phyloP scores from a whole-genome alignment of 2,797 vertebrate species.

The Pangasius mekongensis region DNA sequence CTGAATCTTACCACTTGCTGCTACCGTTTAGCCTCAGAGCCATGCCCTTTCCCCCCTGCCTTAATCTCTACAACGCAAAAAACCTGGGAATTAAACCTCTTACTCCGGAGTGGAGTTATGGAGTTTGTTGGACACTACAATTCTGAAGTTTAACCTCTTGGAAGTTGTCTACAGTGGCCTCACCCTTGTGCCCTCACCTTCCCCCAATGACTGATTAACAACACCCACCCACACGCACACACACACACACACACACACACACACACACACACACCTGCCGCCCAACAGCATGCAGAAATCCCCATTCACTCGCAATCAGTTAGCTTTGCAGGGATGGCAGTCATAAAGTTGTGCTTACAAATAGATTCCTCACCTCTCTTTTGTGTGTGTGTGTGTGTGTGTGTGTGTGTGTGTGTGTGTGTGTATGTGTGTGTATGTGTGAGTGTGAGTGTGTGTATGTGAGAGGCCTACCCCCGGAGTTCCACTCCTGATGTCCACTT shows the following conservation, averaged over 20 bases:
- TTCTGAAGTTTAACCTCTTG: constrained; percentile 3
- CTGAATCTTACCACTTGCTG: constrained; percentile 63
- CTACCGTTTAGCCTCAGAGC: constrained; percentile 64
- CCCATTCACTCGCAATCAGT: constrained; percentile 72
- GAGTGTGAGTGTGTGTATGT: constrained; percentile 46
- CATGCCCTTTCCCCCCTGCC: constrained; percentile 56
- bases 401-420: constrained; percentile 35
- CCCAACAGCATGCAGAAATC: constrained; percentile 66
- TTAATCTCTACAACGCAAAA: constrained; percentile 61
- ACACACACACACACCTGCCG: constrained; percentile 73
- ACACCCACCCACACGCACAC: constrained; percentile 70
- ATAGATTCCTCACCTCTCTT: constrained; percentile 45
- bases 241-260: constrained; percentile 59
- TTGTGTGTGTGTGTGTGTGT: constrained; percentile 57
- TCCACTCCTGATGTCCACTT: constrained; percentile 12
- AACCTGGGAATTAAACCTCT: background rate
- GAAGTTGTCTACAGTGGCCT: constrained; percentile 7
- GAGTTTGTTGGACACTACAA: background rate
- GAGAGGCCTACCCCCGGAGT: constrained; percentile 56
- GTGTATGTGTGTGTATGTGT: constrained; percentile 48
- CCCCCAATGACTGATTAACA: constrained; percentile 72
- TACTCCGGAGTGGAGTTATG: background rate
- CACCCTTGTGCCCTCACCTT: constrained; percentile 32
- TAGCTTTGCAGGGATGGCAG: constrained; percentile 64
- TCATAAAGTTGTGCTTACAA: constrained; percentile 66